Evolutionary conservation across 2,113 vertebrate species (phyloP), one percentile per base, ranked within the genome.

Genomic region (Centropristis striata): DNA sequence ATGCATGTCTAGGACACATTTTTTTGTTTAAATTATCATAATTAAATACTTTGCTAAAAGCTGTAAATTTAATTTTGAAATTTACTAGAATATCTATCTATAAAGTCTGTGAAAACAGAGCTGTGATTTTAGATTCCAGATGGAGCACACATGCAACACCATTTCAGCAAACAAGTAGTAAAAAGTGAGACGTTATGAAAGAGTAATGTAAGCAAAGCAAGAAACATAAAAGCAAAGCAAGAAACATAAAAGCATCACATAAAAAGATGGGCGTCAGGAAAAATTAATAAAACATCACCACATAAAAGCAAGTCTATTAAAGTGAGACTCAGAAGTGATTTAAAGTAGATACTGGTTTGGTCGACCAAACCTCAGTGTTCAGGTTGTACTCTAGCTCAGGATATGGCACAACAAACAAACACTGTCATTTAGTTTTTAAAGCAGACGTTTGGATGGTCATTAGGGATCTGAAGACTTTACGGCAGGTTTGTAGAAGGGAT

Each of bases 271-370:
- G 63, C 70, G 11, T 83, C 80, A 76, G 71, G 70, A 85, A 76
- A 76, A 36, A 90, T 90, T 54, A 86, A 84, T 90, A 86, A 90
- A 90, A 86, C 78, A 80, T 88, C 23, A 50, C 39, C 74, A 70
- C 85, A 87, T 83, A 58, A 85, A 80, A 81, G 83, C 65, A 18
- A 61, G 75, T 74, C 42, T 54, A 42, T 80, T 81, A 89, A 82
- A 80, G 72, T 65, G 64, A 71, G 78, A 71, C 49, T 83, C 50
- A 78, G 50, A 66, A 80, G 73, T 71, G 76, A 70, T 78, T 85
- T 67, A 12, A 79, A 41, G 66, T 84, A 27, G 32, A 74, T 25
- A 2, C 47, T 28, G 49, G 63, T 69, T 68, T 36, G n/a, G 68
- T 66, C 11, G 16, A 55, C 23, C 28, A 58, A 75, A 21, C 11